A percentile compares a stretch with the other conserved stretches of the same genome.
Evolutionary conservation across 2,888 invertebrate species (phyloP).

Genomic region (Drosophila falleni): DNA sequence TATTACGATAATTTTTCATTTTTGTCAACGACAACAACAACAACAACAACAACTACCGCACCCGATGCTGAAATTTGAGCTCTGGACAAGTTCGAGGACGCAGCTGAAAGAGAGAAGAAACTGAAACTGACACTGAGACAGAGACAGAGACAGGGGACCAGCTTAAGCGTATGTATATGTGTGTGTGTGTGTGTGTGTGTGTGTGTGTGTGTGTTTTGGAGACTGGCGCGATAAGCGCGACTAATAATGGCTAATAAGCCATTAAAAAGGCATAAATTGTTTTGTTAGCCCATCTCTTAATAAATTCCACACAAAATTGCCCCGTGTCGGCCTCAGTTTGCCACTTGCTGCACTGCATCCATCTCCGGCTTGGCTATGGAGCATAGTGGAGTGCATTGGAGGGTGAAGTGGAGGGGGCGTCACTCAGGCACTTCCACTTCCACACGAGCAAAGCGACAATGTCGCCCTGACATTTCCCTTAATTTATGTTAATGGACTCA

Average conservation of each 20-base stretch:
- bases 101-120: conserved; percentile 40
- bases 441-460: conserved; percentile 46
- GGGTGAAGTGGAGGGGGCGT: conserved; percentile 21
- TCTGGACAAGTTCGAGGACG: conserved; percentile 61
- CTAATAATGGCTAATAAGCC: conserved; percentile 84
- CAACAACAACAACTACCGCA: conserved; percentile 30
- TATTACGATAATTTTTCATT: conserved; percentile 84
- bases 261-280: conserved; percentile 84
- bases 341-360: conserved; percentile 67
- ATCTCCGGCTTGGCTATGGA: conserved; percentile 26
- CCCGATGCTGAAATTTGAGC: conserved; percentile 68
- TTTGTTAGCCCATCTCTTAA: conserved; percentile 83
- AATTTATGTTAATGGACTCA: conserved; percentile 83
- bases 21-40: conserved; percentile 69
- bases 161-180: conserved; percentile 11
- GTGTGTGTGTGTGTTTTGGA: conserved; percentile 47
- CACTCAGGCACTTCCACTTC: conserved; percentile 25
- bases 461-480: conserved; percentile 62
- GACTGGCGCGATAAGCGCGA: conserved; percentile 82
- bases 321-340: conserved; percentile 31
- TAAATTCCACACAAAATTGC: conserved; percentile 78
- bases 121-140: conserved; percentile 49
- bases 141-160: conserved; percentile 32
- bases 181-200: conserved; percentile 20
- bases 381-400: not conserved